phyloP scores from a whole-genome alignment of 1,140 invertebrate species.

The Neodiprion fabricii region DNA sequence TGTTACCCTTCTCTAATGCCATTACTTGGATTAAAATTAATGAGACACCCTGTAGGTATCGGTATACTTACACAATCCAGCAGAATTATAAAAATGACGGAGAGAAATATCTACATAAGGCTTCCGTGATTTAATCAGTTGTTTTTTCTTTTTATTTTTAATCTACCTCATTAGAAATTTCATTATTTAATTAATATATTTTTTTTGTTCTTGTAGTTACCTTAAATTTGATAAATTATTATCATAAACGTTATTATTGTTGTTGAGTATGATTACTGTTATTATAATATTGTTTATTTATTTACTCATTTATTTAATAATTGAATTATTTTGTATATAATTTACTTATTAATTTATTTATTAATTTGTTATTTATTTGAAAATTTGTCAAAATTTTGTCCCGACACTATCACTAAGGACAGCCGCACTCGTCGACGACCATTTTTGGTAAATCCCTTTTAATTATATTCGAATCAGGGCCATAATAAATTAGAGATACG shows the following conservation, averaged over 20 bases:
- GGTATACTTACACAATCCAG: neutral
- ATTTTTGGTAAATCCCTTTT: constrained; percentile 94
- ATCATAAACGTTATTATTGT: neutral
- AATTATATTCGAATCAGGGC: constrained; percentile 88
- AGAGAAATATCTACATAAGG: constrained; percentile 6
- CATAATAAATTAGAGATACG: constrained; percentile 94
- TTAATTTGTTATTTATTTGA: neutral
- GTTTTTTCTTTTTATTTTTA: neutral
- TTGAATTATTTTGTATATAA: neutral
- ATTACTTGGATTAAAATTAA: neutral
- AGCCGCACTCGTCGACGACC: constrained; percentile 96
- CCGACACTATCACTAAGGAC: constrained; percentile 69
- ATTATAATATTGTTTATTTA: neutral
- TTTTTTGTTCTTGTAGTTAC: neutral
- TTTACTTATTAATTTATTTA: neutral
- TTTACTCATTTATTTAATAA: neutral
- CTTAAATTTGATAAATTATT: neutral
- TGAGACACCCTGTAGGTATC: neutral
- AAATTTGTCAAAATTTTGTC: neutral
- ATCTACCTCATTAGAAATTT: neutral
- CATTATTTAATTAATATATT: neutral
- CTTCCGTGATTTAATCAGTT: neutral
- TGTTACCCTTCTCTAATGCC: too few species aligned
- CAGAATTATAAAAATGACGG: neutral
- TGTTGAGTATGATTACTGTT: neutral